Base-by-base conservation (phyloP, 2,113 vertebrate species). In the Gnathochromis pfefferi region DNA sequence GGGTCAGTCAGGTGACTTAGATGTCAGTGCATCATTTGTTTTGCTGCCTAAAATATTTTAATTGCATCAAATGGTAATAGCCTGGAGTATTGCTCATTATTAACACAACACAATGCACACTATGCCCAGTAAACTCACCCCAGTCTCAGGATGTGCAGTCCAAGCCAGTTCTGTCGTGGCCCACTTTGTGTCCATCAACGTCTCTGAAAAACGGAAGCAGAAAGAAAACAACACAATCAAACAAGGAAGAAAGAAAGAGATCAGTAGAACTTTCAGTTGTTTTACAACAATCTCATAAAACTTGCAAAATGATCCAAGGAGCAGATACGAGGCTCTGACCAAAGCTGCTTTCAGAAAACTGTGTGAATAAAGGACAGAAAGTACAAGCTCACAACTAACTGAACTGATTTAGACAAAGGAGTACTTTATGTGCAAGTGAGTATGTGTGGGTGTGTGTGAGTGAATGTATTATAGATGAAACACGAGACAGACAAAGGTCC, bases 151-250 rank as follows among this genome's bases (percentile, higher is more conserved):
- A 95, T 99, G 98, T 86, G 98, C 95, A 19, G 98, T 98, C 98
- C 98, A 99, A 1, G 98, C 98, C 94, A 99, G 94, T 94, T 99
- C 98, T 35, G 98, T 99, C 0, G 98, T 99, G 92, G 98, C 98
- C 98, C 97, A 99, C 92, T 98, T 99, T 2, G 98, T 99, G 96
- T 99, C 98, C 98, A 99, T 99, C 93, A 99, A 95, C 17, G 98
- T 99, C 95, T 99, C 98, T 99, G 95, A 85, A 94, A 94, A 84
- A 91, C 1, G 42, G 73, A 95, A 85, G 51, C 57, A 93, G 23
- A 89, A 58, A 89, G 54, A 84, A 90, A 87, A 89, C 78, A 81
- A 83, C 38, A 75, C 53, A 85, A 87, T 95, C 35, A 93, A 91
- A 81, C 82, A 91, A 88, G 42, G 85, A 80, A 68, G 88, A 49